A percentile compares a stretch with the other conserved stretches of the same genome.
phyloP scores from a whole-genome alignment of 2,113 vertebrate species.

The Equus quagga region DNA sequence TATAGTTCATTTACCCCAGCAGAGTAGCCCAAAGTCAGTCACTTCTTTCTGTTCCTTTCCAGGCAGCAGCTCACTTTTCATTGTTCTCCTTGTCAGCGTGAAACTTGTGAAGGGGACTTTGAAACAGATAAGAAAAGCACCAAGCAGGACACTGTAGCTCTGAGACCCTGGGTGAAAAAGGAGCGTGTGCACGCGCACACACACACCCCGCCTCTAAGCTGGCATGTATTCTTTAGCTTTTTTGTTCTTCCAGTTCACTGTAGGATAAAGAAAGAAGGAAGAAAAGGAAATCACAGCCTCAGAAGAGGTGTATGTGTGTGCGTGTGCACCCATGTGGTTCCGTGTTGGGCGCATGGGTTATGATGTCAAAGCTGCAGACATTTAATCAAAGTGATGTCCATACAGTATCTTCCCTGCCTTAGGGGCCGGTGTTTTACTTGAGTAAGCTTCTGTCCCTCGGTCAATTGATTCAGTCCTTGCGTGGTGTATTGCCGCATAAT shows the following conservation, averaged over 20 bases:
- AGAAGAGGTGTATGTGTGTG: background rate
- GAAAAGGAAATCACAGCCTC: background rate
- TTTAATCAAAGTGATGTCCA: fast-evolving
- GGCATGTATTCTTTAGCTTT: background rate
- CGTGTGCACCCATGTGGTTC: fast-evolving
- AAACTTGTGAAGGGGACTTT: conserved; percentile 54
- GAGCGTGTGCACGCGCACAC: fast-evolving
- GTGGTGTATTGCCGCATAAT: fast-evolving
- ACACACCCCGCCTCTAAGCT: background rate
- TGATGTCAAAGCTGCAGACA: background rate
- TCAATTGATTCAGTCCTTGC: conserved; percentile 71
- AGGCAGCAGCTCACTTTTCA: background rate
- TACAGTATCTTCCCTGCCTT: background rate
- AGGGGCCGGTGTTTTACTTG: conserved; percentile 35
- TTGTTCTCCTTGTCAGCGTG: conserved; percentile 38
- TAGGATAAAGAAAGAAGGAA: conserved; percentile 40
- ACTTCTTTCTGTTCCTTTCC: conserved; percentile 54
- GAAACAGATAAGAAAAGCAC: conserved; percentile 74
- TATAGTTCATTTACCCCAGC: background rate
- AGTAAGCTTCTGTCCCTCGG: conserved; percentile 18
- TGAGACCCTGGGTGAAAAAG: fast-evolving
- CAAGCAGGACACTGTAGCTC: background rate
- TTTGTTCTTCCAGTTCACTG: conserved; percentile 65
- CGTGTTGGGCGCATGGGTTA: background rate
- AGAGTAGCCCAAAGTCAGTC: background rate